Evolutionary conservation across 2,888 invertebrate species (phyloP), one percentile per base, ranked within the genome.

Genomic region (Caenorhabditis macrosperma): DNA sequence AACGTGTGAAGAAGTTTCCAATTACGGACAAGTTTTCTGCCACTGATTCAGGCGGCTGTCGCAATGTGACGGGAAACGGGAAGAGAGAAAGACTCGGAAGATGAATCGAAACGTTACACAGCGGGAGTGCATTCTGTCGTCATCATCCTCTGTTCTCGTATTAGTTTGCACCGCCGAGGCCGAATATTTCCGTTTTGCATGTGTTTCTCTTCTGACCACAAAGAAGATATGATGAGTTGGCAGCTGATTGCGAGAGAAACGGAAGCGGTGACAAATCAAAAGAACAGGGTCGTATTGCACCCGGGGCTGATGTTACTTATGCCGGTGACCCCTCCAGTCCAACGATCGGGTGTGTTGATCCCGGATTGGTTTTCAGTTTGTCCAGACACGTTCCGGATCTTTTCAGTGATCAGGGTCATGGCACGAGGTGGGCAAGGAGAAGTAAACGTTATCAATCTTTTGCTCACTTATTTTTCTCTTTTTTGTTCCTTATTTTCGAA

Each of bases 141-240:
- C 74, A 74, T 74, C 64, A 74, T 64, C 64, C 64, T 57, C 74
- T 64, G 74, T 74, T 74, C 74, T 50, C 64, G 59, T 74, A 64
- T 74, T 74, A 74, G 64, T 74, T 74, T 74, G 72, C 74, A 64
- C 64, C 57, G 54, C 41, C 48, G 48, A 48, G 24, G n/a, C n/a
- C n/a, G n/a, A 17, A 7, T 61, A 50, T 66, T 64, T 55, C 63
- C 48, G 63, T 64, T 72, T 57, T 57, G 57, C 64, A 64, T 74
- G 64, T 55, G 24, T 72, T 44, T 63, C 48, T 48, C 48, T 55
- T 72, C 55, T 59, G 57, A 64, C 72, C 63, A 48, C 57, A 74
- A 28, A 57, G 55, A 24, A 61, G 38, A 63, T 63, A 35, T 61
- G 41, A 38, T 44, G 46, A 55, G 61, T 22, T 24, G 48, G 41